Evolutionary conservation across 2,113 vertebrate genomes (phyloP).

Genomic region (Meles meles): DNA sequence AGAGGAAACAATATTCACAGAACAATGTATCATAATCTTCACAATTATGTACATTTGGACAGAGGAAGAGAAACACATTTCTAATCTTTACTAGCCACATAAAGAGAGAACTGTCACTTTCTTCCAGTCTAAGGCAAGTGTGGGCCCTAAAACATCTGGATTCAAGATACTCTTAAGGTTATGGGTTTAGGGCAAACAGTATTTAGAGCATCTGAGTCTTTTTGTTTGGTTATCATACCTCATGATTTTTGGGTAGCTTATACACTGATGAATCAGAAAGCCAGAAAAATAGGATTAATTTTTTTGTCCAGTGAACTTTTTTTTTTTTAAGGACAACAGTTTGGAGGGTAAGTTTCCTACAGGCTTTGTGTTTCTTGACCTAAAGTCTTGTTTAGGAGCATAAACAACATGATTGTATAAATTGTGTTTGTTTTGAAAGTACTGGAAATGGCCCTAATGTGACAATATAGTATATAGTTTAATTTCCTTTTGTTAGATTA

Average conservation of each 20-base stretch:
- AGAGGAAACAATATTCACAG: neutral
- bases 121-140: neutral
- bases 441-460: neutral
- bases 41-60: neutral
- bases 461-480: neutral
- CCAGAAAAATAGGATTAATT: neutral
- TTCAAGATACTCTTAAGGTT: neutral
- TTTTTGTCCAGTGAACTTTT: neutral
- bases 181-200: neutral
- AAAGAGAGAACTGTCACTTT: neutral
- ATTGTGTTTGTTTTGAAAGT: neutral
- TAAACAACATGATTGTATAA: neutral
- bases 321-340: neutral
- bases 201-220: neutral
- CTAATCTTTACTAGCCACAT: neutral
- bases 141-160: neutral
- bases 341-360: neutral
- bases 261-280: neutral
- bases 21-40: neutral
- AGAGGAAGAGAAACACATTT: neutral
- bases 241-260: neutral
- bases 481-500: slow-evolving; percentile 28
- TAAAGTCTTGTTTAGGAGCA: neutral
- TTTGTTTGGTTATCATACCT: neutral
- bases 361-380: neutral